These are phyloP conservation scores for Tyto alba DNA, from an alignment of 2,113 vertebrate genomes.

Conservation along the genomic window DNA sequence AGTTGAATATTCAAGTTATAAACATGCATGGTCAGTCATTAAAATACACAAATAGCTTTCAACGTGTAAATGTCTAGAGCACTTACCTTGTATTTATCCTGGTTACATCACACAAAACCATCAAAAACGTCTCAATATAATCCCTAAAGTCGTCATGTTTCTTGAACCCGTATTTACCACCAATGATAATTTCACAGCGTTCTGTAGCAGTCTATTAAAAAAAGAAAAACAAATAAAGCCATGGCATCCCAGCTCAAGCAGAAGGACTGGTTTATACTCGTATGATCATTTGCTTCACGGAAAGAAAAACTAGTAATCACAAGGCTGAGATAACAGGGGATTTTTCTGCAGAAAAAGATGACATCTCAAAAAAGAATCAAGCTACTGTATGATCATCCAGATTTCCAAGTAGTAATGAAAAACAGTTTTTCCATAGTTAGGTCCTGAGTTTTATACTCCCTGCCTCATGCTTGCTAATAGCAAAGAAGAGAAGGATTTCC, in stretches of 20 bases:
- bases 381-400: background rate
- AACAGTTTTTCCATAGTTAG: background rate
- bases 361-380: conserved; percentile 19
- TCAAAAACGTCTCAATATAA: conserved; percentile 10
- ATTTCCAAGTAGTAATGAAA: conserved; percentile 24
- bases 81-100: conserved; percentile 44
- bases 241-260: conserved; percentile 9
- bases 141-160: background rate
- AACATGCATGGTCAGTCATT: background rate
- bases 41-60: conserved; percentile 24
- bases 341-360: conserved; percentile 30
- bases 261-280: conserved; percentile 36
- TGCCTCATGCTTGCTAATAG: background rate
- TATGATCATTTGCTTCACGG: background rate
- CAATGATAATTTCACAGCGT: background rate
- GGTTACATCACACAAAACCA: conserved; percentile 38
- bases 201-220: conserved; percentile 35
- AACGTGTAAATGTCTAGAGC: background rate
- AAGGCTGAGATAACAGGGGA: conserved; percentile 35
- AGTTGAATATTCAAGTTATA: background rate
- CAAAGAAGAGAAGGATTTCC: background rate
- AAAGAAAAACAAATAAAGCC: conserved; percentile 50
- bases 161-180: conserved; percentile 8
- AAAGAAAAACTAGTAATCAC: conserved; percentile 42
- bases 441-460: background rate